phyloP scores from a whole-genome alignment of 1,140 invertebrate species.

The Monochamus saltuarius region DNA sequence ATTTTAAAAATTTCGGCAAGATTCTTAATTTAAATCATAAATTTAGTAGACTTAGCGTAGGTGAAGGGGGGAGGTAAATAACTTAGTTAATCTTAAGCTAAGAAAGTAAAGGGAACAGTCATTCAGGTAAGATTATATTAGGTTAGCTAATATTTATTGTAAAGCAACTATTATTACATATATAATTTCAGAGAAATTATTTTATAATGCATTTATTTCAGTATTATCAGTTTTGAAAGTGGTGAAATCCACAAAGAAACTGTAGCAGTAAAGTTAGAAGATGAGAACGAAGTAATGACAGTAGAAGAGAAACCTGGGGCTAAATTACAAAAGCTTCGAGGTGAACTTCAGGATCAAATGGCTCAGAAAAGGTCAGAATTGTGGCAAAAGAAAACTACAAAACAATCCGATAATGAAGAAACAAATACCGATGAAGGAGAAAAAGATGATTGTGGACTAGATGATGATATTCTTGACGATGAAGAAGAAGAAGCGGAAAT shows the following conservation, averaged over 20 bases:
- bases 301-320: constrained; percentile 61
- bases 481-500: constrained; percentile 50
- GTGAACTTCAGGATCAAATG: constrained; percentile 65
- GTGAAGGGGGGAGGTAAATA: too few relatives aligned
- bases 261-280: constrained; percentile 50
- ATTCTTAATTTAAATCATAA: too few relatives aligned
- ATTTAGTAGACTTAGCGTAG: too few relatives aligned
- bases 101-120: too few relatives aligned
- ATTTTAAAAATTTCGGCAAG: too few relatives aligned
- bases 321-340: constrained; percentile 58
- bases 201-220: constrained; percentile 28
- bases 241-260: constrained; percentile 53
- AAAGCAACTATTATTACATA: too few relatives aligned
- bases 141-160: too few relatives aligned
- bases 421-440: constrained; percentile 33
- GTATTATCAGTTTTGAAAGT: constrained; percentile 47
- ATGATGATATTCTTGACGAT: constrained; percentile 49
- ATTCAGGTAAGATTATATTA: too few relatives aligned
- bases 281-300: constrained; percentile 36
- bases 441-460: constrained; percentile 27
- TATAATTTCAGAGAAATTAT: too few relatives aligned
- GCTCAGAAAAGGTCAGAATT: constrained; percentile 60
- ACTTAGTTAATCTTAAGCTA: too few relatives aligned
- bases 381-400: constrained; percentile 61
- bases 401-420: constrained; percentile 47